Evolutionary conservation across 1,140 invertebrate genomes (phyloP).

Genomic region (Drepana arcuata): DNA sequence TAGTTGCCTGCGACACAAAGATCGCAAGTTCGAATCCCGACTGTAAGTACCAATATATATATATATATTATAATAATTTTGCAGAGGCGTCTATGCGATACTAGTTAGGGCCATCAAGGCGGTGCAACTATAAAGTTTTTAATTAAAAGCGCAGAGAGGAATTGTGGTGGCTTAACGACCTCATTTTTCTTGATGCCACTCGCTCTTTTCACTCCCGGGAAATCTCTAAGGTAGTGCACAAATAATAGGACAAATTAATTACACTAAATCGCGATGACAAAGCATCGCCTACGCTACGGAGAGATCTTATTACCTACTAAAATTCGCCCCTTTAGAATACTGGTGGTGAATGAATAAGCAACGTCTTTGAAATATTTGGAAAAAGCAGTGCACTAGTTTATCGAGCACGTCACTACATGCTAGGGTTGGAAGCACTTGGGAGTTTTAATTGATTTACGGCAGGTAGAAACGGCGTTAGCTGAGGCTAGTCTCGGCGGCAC

Average conservation of each 20-base stretch:
- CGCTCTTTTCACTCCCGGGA: slow-evolving; percentile 33
- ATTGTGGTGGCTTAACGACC: slow-evolving; percentile 45
- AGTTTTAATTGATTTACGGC: slow-evolving; percentile 50
- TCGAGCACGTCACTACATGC: slow-evolving; percentile 2
- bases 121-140: slow-evolving; percentile 55
- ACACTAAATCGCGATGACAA: slow-evolving; percentile 34
- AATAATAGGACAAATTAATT: slow-evolving; percentile 61
- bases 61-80: slow-evolving; percentile 1
- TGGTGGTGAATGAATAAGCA: too few species aligned
- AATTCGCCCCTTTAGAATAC: slow-evolving; percentile 22
- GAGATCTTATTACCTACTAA: slow-evolving; percentile 21
- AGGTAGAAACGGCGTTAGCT: slow-evolving; percentile 19
- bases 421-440: slow-evolving; percentile 22
- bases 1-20: background rate
- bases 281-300: slow-evolving; percentile 7
- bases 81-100: slow-evolving; percentile 16
- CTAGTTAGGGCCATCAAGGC: slow-evolving; percentile 23
- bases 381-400: slow-evolving; percentile 10
- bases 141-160: slow-evolving; percentile 47
- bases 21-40: too few species aligned
- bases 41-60: too few species aligned
- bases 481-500: slow-evolving; percentile 2
- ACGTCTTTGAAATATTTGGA: slow-evolving; percentile 18
- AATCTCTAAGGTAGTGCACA: slow-evolving; percentile 39
- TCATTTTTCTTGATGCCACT: slow-evolving; percentile 56